These are phyloP conservation scores for Verasper variegatus DNA, from an alignment of 2,113 vertebrate species.

Conservation along the genomic window DNA sequence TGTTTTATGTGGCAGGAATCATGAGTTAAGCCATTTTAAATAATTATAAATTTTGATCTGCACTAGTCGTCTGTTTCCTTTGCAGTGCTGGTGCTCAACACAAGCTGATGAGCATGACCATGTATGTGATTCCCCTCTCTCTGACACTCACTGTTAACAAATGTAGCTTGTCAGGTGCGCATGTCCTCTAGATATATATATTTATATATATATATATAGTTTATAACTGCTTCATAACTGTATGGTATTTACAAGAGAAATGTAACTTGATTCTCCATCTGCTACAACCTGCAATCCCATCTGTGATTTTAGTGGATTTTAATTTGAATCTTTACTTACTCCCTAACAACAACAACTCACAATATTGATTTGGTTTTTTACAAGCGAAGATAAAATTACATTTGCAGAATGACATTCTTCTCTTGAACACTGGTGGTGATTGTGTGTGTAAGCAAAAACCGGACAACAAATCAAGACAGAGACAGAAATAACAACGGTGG, in stretches of 20 bases:
- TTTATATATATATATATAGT: neutral
- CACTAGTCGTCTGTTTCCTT: slow-evolving; percentile 58
- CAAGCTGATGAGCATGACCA: slow-evolving; percentile 71
- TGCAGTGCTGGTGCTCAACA: slow-evolving; percentile 79
- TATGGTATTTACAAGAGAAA: neutral
- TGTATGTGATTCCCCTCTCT: slow-evolving; percentile 73
- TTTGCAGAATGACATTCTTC: too few species aligned
- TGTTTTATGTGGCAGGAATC: slow-evolving; percentile 8
- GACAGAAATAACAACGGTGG: too few species aligned
- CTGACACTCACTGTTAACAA: neutral
- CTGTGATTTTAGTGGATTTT: too few species aligned
- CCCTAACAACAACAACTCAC: too few species aligned
- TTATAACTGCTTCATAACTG: neutral
- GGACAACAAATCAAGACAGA: too few species aligned
- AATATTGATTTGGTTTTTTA: too few species aligned
- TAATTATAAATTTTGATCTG: neutral
- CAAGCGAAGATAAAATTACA: too few species aligned
- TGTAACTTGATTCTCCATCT: neutral
- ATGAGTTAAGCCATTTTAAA: neutral
- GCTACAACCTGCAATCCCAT: neutral
- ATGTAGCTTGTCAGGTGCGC: neutral
- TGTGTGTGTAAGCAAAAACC: too few species aligned
- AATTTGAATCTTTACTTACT: too few species aligned
- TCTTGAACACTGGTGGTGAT: too few species aligned
- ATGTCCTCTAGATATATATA: neutral